Percentiles rank a stretch among this genome's conserved stretches.
phyloP scores from a whole-genome alignment of 2,888 invertebrate species.

The Volucella inanis region DNA sequence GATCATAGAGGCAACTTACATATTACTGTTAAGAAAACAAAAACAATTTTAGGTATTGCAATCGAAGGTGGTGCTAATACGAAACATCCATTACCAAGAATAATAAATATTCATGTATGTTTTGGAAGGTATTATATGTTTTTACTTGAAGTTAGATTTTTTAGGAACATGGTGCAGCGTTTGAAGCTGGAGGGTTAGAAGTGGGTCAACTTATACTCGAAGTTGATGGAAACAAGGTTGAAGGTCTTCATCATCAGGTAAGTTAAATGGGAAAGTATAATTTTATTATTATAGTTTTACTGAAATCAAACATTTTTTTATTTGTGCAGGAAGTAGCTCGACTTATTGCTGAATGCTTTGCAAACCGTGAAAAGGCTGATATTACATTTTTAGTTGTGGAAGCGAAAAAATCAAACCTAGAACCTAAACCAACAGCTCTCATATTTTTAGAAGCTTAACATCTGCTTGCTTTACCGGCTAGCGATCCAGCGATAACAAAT shows the following conservation, averaged over 20 bases:
- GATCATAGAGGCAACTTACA: constrained; percentile 95
- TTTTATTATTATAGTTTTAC: neutral
- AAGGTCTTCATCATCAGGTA: constrained; percentile 91
- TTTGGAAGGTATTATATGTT: neutral
- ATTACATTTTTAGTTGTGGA: constrained; percentile 97
- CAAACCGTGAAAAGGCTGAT: constrained; percentile 92
- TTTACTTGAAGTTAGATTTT: constrained; percentile 73
- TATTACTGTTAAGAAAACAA: constrained; percentile 95
- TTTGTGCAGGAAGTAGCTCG: constrained; percentile 89
- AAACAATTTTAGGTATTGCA: constrained; percentile 97
- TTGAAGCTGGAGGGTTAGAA: constrained; percentile 95
- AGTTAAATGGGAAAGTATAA: neutral
- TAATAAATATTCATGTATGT: constrained; percentile 97
- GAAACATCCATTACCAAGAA: constrained; percentile 95
- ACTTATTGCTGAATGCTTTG: constrained; percentile 96
- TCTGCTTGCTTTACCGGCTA: constrained; percentile 94
- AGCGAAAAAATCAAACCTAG: constrained; percentile 95
- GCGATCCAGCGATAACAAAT: constrained; percentile 82
- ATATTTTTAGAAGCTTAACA: constrained; percentile 97
- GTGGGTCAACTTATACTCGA: constrained; percentile 97
- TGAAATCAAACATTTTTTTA: neutral
- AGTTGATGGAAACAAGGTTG: constrained; percentile 91
- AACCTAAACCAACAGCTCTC: constrained; percentile 94
- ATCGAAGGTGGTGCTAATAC: constrained; percentile 99
- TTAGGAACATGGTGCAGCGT: constrained; percentile 97